These are phyloP conservation scores for Mylabris phalerata DNA, from an alignment of 1,140 invertebrate species.

Conservation along the genomic window DNA sequence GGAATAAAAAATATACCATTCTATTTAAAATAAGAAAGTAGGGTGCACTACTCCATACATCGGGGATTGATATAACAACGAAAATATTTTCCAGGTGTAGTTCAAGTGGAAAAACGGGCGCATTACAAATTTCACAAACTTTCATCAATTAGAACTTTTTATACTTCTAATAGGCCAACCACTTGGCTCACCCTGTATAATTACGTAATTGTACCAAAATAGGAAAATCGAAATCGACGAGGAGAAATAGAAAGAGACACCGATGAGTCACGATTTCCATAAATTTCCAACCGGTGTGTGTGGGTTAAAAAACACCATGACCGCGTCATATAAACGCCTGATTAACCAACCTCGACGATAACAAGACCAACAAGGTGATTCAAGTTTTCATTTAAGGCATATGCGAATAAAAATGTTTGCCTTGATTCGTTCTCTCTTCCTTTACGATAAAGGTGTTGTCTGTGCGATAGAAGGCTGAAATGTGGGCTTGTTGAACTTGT, in stretches of 20 bases:
- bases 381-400: neutral
- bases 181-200: too few relatives aligned
- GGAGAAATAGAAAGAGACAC: neutral
- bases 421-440: too few relatives aligned
- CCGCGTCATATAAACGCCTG: constrained; percentile 11
- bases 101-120: too few relatives aligned
- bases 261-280: constrained; percentile 15
- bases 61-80: too few relatives aligned
- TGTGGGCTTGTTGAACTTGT: neutral
- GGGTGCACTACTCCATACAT: too few relatives aligned
- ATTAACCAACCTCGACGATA: constrained; percentile 20
- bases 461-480: neutral
- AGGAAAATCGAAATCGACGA: constrained; percentile 13
- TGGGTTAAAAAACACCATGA: constrained; percentile 2
- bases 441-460: neutral
- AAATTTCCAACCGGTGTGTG: too few relatives aligned
- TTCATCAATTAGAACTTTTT: too few relatives aligned
- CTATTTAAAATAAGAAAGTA: too few relatives aligned
- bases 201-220: constrained; percentile 21
- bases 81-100: too few relatives aligned
- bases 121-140: too few relatives aligned
- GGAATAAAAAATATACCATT: too few relatives aligned
- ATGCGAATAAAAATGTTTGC: neutral
- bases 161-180: too few relatives aligned
- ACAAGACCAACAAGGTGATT: constrained; percentile 8